These are phyloP conservation scores for Oriolus oriolus DNA, from an alignment of 2,113 vertebrate species.

Conservation along the genomic window DNA sequence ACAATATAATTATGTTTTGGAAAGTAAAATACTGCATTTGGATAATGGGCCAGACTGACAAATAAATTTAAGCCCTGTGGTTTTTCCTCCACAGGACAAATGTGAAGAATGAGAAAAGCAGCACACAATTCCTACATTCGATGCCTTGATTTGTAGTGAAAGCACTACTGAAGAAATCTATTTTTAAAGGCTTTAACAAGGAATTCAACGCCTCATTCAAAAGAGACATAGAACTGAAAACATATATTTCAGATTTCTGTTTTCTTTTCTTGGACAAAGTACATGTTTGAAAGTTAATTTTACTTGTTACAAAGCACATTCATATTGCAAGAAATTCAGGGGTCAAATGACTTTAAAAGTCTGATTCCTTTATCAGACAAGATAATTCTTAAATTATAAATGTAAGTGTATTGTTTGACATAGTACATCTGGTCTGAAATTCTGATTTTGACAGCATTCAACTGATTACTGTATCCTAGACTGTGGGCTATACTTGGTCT, in stretches of 20 bases:
- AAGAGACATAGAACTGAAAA: neutral
- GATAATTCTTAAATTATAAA: neutral
- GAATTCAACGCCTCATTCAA: neutral
- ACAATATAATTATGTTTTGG: slow-evolving; percentile 34
- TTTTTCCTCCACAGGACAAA: neutral
- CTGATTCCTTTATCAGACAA: neutral
- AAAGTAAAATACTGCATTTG: slow-evolving; percentile 7
- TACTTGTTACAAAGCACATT: neutral
- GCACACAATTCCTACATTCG: neutral
- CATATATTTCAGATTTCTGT: neutral
- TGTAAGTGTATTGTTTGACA: neutral
- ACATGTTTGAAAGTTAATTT: neutral
- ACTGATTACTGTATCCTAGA: neutral
- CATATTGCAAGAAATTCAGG: neutral
- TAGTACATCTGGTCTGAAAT: neutral
- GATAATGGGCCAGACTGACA: neutral
- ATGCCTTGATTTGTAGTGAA: neutral
- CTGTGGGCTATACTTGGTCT: neutral
- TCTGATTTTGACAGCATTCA: neutral
- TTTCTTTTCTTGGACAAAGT: neutral
- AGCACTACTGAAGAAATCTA: neutral
- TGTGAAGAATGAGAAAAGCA: neutral
- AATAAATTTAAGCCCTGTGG: neutral
- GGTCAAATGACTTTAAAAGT: neutral
- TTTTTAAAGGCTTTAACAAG: neutral